phyloP scores from a whole-genome alignment of 2,113 vertebrate species.

The Cheilinus undulatus region DNA sequence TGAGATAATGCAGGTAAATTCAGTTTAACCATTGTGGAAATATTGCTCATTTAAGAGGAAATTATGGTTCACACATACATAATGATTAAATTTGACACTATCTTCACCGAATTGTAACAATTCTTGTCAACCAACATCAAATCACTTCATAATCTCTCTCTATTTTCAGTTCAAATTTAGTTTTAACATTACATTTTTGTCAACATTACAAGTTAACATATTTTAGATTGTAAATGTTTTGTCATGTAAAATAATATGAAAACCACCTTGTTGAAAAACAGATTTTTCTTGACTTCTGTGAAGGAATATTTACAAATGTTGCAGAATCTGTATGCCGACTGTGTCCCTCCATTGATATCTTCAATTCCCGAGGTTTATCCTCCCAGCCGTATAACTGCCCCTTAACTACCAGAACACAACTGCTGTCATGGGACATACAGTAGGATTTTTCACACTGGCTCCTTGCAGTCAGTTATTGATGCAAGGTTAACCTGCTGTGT shows the following conservation, averaged over 20 bases:
- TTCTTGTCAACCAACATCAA: too few relatives aligned
- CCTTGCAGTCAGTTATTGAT: not conserved
- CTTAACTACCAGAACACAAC: constrained; percentile 25
- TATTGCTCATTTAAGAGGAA: too few relatives aligned
- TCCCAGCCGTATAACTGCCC: not conserved
- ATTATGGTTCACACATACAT: too few relatives aligned
- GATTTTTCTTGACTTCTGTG: not conserved
- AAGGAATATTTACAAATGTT: constrained; percentile 1
- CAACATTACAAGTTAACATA: too few relatives aligned
- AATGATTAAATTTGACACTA: too few relatives aligned
- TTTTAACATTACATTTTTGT: too few relatives aligned
- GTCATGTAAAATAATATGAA: not conserved
- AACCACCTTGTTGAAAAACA: not conserved
- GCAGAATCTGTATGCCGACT: constrained; percentile 1
- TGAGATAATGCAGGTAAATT: too few relatives aligned
- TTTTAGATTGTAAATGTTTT: too few relatives aligned
- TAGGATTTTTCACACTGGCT: constrained; percentile 20
- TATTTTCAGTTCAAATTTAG: too few relatives aligned
- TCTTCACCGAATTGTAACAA: too few relatives aligned
- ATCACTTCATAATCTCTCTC: too few relatives aligned
- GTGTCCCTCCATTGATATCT: constrained; percentile 27
- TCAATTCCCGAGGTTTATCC: constrained; percentile 32
- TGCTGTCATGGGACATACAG: constrained; percentile 23
- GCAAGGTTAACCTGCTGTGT: not conserved
- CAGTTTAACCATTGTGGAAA: too few relatives aligned